Base-by-base conservation (phyloP, 2,888 invertebrate species). In the Pseudococcus longispinus region DNA sequence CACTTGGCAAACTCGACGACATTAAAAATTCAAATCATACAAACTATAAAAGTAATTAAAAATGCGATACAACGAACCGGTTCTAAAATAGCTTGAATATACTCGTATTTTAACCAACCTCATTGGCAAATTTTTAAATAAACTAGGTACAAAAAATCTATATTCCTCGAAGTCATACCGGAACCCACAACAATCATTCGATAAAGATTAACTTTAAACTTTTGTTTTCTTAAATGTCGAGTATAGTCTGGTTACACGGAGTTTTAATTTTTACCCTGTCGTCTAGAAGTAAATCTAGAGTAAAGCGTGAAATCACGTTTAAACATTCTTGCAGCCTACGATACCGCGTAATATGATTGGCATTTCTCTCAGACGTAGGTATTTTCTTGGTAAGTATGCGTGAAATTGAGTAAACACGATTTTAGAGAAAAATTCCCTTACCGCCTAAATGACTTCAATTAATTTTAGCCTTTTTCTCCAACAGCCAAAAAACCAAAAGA, bases 401-500 rank as follows among this genome's bases (percentile, higher is more conserved):
- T 80, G 77, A 80, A 80, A 80, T 80, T 80, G 77, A 80, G 42
- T 80, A 80, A 80, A 80, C 77, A 80, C 77, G 77, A 80, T 42
- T 70, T 70, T 29, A 70, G 32, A 29, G 26, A 70, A 70, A 70
- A 70, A 23, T 60, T 60, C 23, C 23, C 60, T 70, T 70, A 26
- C 70, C 70, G 70, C 70, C 26, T 70, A 70, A 70, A 70, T 29
- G 70, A 70, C 70, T 70, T 70, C 70, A 70, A 70, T 70, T 70
- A 70, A 70, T 70, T 70, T 70, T 29, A 70, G 29, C 29, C 29
- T 70, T 70, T 70, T 70, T 70, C 18, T 29, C 15, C 2, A 18
- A 9, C 37, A 37, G 37, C 26, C 18, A 70, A 70, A 29, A 70
- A 70, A 70, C 29, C 29, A 70, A 70, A n/a, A 70, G 70, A 70